Percentiles rank a stretch among this genome's conserved stretches.
phyloP scores from a whole-genome alignment of 2,888 invertebrate genomes.

The Drosophila paucipuncta region DNA sequence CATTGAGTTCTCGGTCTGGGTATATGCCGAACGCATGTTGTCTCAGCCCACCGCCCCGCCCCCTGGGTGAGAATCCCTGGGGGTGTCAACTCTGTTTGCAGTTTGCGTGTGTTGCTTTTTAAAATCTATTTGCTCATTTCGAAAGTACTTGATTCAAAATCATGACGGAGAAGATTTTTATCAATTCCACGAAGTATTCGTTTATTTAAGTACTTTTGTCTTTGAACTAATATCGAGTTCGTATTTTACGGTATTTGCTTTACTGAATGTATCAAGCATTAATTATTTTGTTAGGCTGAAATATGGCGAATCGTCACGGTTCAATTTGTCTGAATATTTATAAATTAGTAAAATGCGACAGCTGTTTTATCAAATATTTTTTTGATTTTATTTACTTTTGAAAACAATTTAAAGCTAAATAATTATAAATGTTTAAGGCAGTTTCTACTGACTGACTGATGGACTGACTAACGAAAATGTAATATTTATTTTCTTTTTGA shows the following conservation, averaged over 20 bases:
- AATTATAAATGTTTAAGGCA: background rate
- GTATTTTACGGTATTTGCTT: background rate
- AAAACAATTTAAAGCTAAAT: background rate
- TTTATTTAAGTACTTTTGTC: background rate
- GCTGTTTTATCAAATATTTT: background rate
- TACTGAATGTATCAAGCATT: background rate
- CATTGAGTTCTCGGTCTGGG: conserved; percentile 48
- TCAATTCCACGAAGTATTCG: conserved; percentile 25
- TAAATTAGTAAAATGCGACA: background rate
- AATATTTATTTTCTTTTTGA: background rate
- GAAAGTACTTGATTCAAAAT: conserved; percentile 46
- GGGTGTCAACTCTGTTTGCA: conserved; percentile 30
- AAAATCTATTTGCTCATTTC: conserved; percentile 52
- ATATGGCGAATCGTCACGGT: background rate
- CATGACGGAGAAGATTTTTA: conserved; percentile 21
- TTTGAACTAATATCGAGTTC: background rate
- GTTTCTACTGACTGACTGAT: background rate
- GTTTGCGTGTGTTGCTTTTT: conserved; percentile 29
- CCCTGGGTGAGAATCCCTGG: conserved; percentile 17
- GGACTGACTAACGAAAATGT: background rate
- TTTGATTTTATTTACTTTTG: background rate
- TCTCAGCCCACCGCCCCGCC: background rate
- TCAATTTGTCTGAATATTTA: background rate
- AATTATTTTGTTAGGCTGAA: background rate
- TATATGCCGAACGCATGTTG: conserved; percentile 17